Evolutionary conservation across 1,140 invertebrate genomes (phyloP).

Genomic region (Wasmannia auropunctata): DNA sequence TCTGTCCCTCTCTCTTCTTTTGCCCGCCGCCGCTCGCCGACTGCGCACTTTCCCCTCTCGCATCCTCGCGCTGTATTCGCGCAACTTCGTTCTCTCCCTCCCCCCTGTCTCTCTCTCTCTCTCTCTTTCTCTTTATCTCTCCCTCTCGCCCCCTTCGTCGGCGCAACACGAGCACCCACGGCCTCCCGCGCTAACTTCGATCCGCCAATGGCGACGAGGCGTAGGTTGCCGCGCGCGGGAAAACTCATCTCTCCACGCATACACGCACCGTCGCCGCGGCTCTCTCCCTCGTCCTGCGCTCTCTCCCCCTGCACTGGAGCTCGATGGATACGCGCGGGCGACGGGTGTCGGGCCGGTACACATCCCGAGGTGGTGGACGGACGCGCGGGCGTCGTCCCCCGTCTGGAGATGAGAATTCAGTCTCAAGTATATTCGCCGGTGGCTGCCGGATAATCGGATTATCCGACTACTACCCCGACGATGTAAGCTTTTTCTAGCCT

Average conservation of each 20-base stretch:
- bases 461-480: conserved; percentile 43
- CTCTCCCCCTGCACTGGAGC: neutral
- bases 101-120: conserved; percentile 20
- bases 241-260: conserved; percentile 70
- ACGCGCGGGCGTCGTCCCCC: conserved; percentile 31
- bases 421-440: conserved; percentile 42
- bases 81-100: conserved; percentile 6
- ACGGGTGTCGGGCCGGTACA: conserved; percentile 53
- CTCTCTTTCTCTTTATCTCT: neutral
- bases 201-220: conserved; percentile 70
- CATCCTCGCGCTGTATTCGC: neutral
- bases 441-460: conserved; percentile 53
- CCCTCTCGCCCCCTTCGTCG: conserved; percentile 47
- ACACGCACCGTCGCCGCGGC: conserved; percentile 45
- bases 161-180: conserved; percentile 67
- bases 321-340: conserved; percentile 49
- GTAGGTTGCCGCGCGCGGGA: conserved; percentile 78
- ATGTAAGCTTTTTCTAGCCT: conserved; percentile 60
- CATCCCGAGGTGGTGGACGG: conserved; percentile 40
- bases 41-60: conserved; percentile 45
- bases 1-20: conserved; percentile 3
- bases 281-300: neutral
- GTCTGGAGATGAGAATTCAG: conserved; percentile 64
- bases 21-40: neutral
- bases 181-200: conserved; percentile 72